Base-by-base conservation (phyloP, 1,140 invertebrate genomes). In the Dendrolimus punctatus region DNA sequence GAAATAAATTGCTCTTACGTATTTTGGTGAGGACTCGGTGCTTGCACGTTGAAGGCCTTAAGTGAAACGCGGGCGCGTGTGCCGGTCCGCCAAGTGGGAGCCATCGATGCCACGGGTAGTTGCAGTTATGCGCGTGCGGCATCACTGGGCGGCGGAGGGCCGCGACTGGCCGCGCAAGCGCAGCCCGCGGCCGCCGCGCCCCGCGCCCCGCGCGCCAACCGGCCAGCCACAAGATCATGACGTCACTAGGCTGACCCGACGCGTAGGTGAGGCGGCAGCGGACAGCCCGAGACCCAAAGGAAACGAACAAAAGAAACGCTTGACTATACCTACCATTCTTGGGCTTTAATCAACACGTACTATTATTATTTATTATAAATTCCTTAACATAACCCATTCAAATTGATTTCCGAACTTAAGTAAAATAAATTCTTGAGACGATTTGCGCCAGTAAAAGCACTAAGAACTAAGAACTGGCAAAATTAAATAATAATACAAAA, bases 91-190 rank as follows among this genome's bases (percentile, higher is more conserved):
- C 55, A 55, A 54, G 57, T 53, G 49, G 39, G 47, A 53, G 66
- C 63, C 51, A 63, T 52, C 57, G 64, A 46, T 56, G 64, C 53
- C 52, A 62, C 68, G 64, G 63, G 73, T 61, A 65, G 60, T 56
- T 66, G 62, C 58, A 58, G 66, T 55, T 54, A 62, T 63, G 70
- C 71, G 66, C 64, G 67, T 64, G 72, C 68, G 71, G 57, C 57
- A 51, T 52, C 71, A 74, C 66, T 74, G 74, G 72, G 70, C 73
- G 72, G 66, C 66, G 72, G 60, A 63, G 69, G 60, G 63, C 66
- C 64, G 66, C 68, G 73, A 78, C 75, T 76, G 74, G 66, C 73
- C 66, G 71, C 72, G 72, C 62, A 58, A 51, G 48, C 50, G 57
- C 62, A 23, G 61, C 58, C 56, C 49, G 49, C 60, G 65, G 51